Percentiles rank a stretch among this genome's conserved stretches.
These are phyloP conservation scores for Megaleporinus macrocephalus DNA, from an alignment of 2,113 vertebrate species.

Conservation along the genomic window DNA sequence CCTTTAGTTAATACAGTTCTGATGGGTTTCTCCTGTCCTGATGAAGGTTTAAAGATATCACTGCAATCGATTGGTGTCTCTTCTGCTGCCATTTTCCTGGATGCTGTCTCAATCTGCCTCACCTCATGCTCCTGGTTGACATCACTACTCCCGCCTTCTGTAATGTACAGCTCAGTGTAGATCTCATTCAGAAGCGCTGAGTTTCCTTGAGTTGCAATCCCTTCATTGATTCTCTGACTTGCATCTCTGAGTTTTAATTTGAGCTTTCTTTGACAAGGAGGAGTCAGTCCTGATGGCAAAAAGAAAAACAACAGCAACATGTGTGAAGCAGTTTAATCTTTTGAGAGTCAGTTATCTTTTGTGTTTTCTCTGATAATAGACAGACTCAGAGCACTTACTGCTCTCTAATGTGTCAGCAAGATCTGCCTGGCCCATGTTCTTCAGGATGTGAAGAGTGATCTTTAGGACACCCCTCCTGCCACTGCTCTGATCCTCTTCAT, in stretches of 20 bases:
- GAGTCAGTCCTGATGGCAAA: neutral
- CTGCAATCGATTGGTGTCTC: neutral
- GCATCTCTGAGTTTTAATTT: neutral
- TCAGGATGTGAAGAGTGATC: no score
- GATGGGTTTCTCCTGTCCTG: neutral
- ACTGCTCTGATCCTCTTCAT: no score
- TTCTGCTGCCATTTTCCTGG: neutral
- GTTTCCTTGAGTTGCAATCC: neutral
- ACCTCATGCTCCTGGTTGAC: neutral
- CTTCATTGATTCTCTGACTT: neutral
- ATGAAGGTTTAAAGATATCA: neutral
- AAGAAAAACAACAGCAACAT: neutral
- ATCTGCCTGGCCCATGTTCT: no score
- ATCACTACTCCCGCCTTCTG: neutral
- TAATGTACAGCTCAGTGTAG: neutral
- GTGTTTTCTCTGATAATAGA: no score
- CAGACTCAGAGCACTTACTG: no score
- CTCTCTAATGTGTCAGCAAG: no score
- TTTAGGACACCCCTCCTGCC: no score
- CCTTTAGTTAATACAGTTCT: neutral
- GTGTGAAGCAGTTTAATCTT: no score
- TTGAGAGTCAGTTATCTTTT: no score
- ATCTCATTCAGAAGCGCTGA: neutral
- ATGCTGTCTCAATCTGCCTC: neutral
- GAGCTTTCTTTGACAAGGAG: neutral